Base-by-base conservation (phyloP, 92 coral and sea anemone species). In the Zoanthus sansibaricus region DNA sequence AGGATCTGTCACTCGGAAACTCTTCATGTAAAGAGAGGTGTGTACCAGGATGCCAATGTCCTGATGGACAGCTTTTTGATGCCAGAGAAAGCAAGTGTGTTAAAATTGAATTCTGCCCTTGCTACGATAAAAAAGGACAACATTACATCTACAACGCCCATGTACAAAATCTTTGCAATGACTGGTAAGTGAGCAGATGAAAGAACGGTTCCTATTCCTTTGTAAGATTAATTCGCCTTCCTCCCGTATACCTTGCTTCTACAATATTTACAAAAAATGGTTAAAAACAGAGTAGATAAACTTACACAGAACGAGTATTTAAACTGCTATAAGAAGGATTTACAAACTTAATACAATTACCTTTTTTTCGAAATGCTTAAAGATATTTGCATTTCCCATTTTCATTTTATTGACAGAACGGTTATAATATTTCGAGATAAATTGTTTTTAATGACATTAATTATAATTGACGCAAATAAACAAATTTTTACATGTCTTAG, bases 31-130 rank as follows among this genome's bases (percentile, higher is more conserved):
- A 71, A 55, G 94, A 91, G 62, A 91, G 88, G 75, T 94, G 96
- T 70, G 87, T 88, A 9, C 90, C 94, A 48, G 96, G 96, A 79
- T 94, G 96, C 77, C 91, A 89, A 33, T 94, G 96, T 82, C 94
- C 96, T 2, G 78, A 86, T 4, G 96, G 94, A 16, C 77, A 92
- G 46, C 78, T 91, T 6, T 87, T 91, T 59, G 94, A 94, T 75
- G 87, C 91, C n/a, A 82, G 83, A 46, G 94, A 91, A 75, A 91
- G 89, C 64, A 87, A 89, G 68, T 94, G 96, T 87, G 91, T 91
- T 7, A 84, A 88, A 14, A 89, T 89, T 20, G 90, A 89, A 16
- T 82, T 86, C 76, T 94, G 96, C 68, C 91, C 93, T 3, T 94
- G 96, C 61, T 89, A 94, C 52, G 93, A 94, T 67, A 74, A 87